Evolutionary conservation across 2,113 vertebrate species (phyloP), one percentile per base, ranked within the genome.

Genomic region (Xiphophorus hellerii): DNA sequence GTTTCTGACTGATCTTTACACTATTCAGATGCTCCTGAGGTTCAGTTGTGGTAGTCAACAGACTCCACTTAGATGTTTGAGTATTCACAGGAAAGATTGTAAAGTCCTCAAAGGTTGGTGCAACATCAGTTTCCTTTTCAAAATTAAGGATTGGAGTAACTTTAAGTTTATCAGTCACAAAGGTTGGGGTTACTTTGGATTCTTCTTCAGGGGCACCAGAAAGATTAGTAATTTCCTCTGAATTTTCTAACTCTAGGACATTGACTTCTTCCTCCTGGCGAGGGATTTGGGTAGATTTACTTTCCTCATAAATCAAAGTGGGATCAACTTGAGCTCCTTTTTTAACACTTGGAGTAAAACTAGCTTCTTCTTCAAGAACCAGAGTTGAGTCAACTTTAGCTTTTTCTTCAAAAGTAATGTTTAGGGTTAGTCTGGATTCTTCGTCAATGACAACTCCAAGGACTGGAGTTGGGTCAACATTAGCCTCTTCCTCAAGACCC

Each of bases 1-100:
- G 62, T 31, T 83, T 85, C 35, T 73, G 83, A 58, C 84, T 92
- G 73, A 82, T 85, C 30, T 93, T 88, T 28, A 84, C 73, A 63
- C 89, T 87, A 11, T 87, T 85, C 28, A 81, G 61, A 60, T 88
- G 87, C 73, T 93, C 91, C 73, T 92, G 90, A 1, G 87, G 81
- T 77, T 48, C 70, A 30, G 80, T 37, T 44, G 90, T 87, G 71
- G 88, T 82, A 2, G 69, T 69, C 61, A 76, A 33, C 0, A 79
- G 65, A 65, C 78, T 44, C 91, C 85, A 93, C 27, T 76, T 67
- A 9, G 90, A 78, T 60, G 85, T 91, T 67, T 85, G 84, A 7
- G 87, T 88, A 69, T 82, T 68, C 1, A 82, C 35, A 63, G 93
- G 77, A 31, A 89, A 78, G 54, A 91, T 35, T 0, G 71, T 82